phyloP scores from a whole-genome alignment of 30 jellyfish, hydroid and myxozoan genomes.

The Hydra vulgaris region DNA sequence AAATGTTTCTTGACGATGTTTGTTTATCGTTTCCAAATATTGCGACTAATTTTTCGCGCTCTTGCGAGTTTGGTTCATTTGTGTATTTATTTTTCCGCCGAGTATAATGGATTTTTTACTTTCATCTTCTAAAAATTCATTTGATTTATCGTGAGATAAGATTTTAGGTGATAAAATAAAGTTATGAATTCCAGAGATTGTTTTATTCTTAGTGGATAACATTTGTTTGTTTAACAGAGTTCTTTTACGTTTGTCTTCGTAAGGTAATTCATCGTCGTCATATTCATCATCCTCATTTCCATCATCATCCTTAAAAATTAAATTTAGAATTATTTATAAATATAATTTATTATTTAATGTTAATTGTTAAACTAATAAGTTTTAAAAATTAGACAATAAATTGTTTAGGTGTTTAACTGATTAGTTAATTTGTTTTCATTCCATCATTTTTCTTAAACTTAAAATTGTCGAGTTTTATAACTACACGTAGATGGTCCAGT shows the following conservation, averaged over 20 bases:
- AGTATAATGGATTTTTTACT: slow-evolving; percentile 13
- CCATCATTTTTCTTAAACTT: too few relatives aligned
- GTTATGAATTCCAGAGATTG: neutral
- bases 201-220: neutral
- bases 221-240: neutral
- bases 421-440: too few relatives aligned
- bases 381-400: too few relatives aligned
- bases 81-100: neutral
- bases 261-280: slow-evolving; percentile 3
- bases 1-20: too few relatives aligned
- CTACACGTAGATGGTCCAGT: too few relatives aligned
- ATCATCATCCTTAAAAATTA: slow-evolving; percentile 19
- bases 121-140: slow-evolving; percentile 5
- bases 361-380: too few relatives aligned
- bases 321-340: neutral
- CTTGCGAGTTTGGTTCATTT: too few relatives aligned
- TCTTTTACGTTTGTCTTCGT: slow-evolving; percentile 29
- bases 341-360: too few relatives aligned
- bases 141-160: neutral
- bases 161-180: neutral
- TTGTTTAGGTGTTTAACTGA: too few relatives aligned
- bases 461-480: too few relatives aligned
- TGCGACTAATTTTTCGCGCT: too few relatives aligned
- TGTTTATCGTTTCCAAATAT: too few relatives aligned
- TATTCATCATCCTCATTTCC: slow-evolving; percentile 31